phyloP scores from a whole-genome alignment of 2,113 vertebrate species.

The Trogon surrucura region DNA sequence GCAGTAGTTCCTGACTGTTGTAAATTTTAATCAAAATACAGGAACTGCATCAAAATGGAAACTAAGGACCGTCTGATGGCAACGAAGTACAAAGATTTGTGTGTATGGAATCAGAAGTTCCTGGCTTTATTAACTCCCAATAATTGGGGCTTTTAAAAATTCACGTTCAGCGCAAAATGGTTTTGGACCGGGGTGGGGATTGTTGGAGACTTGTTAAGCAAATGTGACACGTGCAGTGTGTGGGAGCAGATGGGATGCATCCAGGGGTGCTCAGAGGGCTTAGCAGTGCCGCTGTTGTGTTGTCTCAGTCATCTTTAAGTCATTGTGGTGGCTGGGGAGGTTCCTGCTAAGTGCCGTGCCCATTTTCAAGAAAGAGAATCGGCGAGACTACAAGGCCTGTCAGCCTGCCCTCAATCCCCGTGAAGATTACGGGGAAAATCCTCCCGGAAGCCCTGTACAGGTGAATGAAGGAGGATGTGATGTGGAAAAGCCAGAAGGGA shows the following conservation, averaged over 20 bases:
- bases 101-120: neutral
- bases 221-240: neutral
- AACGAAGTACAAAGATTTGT: neutral
- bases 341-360: neutral
- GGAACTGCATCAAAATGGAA: neutral
- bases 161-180: neutral
- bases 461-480: neutral
- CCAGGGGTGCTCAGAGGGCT: neutral
- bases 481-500: neutral
- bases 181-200: neutral
- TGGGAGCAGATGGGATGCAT: neutral
- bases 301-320: neutral
- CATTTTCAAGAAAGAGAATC: neutral
- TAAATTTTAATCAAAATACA: neutral
- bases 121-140: neutral
- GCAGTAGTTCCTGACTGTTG: neutral
- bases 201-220: neutral
- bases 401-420: neutral
- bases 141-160: neutral
- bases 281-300: neutral
- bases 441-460: neutral
- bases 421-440: neutral
- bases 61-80: neutral
- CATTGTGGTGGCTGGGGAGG: neutral
- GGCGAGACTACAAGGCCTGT: neutral